Evolutionary conservation across 1,140 invertebrate species (phyloP).

Genomic region (Cepaea nemoralis): DNA sequence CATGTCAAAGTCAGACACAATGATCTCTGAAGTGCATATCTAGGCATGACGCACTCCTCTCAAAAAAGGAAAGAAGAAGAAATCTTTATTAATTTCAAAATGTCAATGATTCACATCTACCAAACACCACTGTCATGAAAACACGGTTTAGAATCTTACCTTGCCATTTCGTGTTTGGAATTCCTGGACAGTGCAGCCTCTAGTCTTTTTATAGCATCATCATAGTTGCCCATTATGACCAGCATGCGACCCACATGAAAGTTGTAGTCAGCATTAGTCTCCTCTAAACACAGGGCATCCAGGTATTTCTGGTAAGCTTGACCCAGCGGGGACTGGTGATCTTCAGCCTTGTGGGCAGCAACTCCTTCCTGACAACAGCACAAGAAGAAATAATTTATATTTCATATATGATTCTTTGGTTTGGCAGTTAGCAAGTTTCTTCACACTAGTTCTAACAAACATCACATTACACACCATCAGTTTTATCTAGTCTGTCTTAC

Average conservation of each 20-base stretch:
- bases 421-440: too few relatives aligned
- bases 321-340: constrained; percentile 65
- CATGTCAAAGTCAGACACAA: too few relatives aligned
- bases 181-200: constrained; percentile 69
- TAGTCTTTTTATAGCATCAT: constrained; percentile 65
- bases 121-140: too few relatives aligned
- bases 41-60: too few relatives aligned
- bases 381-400: not conserved
- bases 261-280: constrained; percentile 66
- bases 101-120: too few relatives aligned
- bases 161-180: constrained; percentile 62
- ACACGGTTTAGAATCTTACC: constrained; percentile 44
- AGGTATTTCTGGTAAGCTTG: constrained; percentile 70
- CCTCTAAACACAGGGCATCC: constrained; percentile 67
- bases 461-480: too few relatives aligned
- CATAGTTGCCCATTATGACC: constrained; percentile 67
- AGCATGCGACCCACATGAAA: constrained; percentile 70
- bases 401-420: too few relatives aligned
- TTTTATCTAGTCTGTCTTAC: too few relatives aligned
- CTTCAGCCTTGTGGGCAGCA: constrained; percentile 66
- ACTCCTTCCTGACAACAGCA: constrained; percentile 64
- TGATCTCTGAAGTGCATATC: too few relatives aligned
- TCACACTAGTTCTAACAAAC: too few relatives aligned
- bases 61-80: too few relatives aligned
- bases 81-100: too few relatives aligned